Evolutionary conservation across 2,888 invertebrate genomes (phyloP).

Genomic region (Parapristionchus giblindavisi): DNA sequence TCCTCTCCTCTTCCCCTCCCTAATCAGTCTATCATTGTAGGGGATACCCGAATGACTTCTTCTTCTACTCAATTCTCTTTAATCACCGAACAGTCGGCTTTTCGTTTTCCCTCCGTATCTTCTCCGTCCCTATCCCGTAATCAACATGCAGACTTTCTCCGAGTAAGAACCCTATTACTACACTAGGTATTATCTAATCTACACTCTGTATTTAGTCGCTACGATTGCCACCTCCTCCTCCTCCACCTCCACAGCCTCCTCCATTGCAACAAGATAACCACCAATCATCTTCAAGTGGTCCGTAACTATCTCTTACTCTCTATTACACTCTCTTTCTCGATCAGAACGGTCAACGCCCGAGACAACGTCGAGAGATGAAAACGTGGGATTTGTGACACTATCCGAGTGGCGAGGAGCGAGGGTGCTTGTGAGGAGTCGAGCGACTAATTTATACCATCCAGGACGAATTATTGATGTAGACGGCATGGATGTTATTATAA

Average conservation of each 20-base stretch:
- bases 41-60: constrained; percentile 25
- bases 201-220: background rate
- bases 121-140: constrained; percentile 19
- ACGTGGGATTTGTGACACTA: too few relatives aligned
- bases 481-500: constrained; percentile 48
- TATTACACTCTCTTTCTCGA: too few relatives aligned
- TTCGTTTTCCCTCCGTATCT: constrained; percentile 27
- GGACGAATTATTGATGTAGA: constrained; percentile 48
- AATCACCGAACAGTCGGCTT: constrained; percentile 27
- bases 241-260: constrained; percentile 23
- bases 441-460: constrained; percentile 47
- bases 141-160: constrained; percentile 28
- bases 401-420: constrained; percentile 57
- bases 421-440: constrained; percentile 50
- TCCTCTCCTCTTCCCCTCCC: too few relatives aligned
- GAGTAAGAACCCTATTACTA: background rate
- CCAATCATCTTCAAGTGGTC: too few relatives aligned
- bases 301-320: too few relatives aligned
- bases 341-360: too few relatives aligned
- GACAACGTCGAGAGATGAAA: too few relatives aligned
- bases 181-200: background rate
- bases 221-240: constrained; percentile 26
- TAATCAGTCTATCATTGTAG: too few relatives aligned
- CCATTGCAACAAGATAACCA: background rate
- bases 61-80: constrained; percentile 5